Evolutionary conservation across 2,113 vertebrate genomes (phyloP).

Genomic region (Lasiurus cinereus): DNA sequence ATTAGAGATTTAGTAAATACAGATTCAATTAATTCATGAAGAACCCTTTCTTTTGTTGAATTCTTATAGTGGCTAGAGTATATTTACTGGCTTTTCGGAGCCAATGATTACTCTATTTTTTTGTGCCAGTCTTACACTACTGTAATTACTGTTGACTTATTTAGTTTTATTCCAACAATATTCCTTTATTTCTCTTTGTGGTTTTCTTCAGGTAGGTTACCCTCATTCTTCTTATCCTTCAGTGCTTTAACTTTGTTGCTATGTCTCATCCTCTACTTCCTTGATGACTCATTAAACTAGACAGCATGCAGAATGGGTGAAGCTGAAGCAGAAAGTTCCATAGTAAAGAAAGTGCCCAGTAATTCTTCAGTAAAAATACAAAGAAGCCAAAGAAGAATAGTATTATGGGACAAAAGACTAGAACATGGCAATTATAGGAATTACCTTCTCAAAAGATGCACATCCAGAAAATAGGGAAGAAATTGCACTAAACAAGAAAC

Average conservation of each 20-base stretch:
- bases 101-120: neutral
- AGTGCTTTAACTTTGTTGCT: conserved; percentile 30
- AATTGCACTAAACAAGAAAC: conserved; percentile 10
- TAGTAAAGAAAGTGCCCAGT: neutral
- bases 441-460: conserved; percentile 42
- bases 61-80: neutral
- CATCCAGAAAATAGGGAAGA: neutral
- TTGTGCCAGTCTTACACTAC: neutral
- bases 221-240: neutral
- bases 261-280: neutral
- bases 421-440: neutral
- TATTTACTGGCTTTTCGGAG: conserved; percentile 32
- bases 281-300: neutral
- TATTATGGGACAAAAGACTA: conserved; percentile 15
- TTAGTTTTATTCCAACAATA: conserved; percentile 25
- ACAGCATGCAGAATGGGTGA: neutral
- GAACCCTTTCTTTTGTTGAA: conserved; percentile 29
- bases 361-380: conserved; percentile 58
- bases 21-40: conserved; percentile 47
- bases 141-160: conserved; percentile 17
- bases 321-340: conserved; percentile 41
- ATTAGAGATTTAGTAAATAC: conserved; percentile 8
- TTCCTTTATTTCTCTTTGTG: neutral
- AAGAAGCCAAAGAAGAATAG: neutral
- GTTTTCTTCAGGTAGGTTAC: neutral